Percentiles rank a stretch among this genome's conserved stretches.
These are phyloP conservation scores for Sphaerophoria rueppellii DNA, from an alignment of 2,888 invertebrate species.

Conservation along the genomic window DNA sequence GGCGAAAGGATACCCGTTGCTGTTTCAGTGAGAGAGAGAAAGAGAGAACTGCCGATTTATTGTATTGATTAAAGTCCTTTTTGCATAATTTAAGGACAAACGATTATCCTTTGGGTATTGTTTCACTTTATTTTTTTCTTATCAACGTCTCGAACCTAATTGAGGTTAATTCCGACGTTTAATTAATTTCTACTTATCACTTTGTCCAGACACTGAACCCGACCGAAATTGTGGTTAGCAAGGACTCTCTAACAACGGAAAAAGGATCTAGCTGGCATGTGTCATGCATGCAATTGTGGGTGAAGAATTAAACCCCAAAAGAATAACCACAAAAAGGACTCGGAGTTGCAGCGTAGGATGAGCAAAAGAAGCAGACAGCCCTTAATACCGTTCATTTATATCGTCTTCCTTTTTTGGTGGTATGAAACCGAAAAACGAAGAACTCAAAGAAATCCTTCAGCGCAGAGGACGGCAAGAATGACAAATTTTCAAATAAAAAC, in stretches of 20 bases:
- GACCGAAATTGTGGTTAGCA: constrained; percentile 24
- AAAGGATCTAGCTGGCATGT: constrained; percentile 44
- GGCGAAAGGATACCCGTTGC: too few species aligned
- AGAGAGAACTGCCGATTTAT: constrained; percentile 51
- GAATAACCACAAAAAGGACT: constrained; percentile 55
- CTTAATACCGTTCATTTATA: constrained; percentile 67
- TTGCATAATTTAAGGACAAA: constrained; percentile 23
- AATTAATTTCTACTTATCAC: constrained; percentile 81
- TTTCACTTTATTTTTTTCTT: background rate
- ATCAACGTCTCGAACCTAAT: constrained; percentile 36
- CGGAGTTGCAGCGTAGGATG: background rate
- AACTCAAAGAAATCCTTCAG: constrained; percentile 51
- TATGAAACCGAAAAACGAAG: constrained; percentile 13
- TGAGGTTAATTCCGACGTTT: constrained; percentile 75
- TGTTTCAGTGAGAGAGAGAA: constrained; percentile 10
- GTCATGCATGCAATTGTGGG: constrained; percentile 54
- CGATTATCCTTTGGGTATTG: constrained; percentile 16
- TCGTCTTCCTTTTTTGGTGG: constrained; percentile 11
- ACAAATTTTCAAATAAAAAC: constrained; percentile 68
- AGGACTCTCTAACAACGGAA: constrained; percentile 6
- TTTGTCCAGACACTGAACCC: constrained; percentile 68
- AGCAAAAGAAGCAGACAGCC: constrained; percentile 35
- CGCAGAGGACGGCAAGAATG: constrained; percentile 48
- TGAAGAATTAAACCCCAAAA: constrained; percentile 33
- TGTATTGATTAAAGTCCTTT: constrained; percentile 55